Evolutionary conservation across 92 coral and sea anemone genomes (phyloP).

Genomic region (Blastomussa wellsi): DNA sequence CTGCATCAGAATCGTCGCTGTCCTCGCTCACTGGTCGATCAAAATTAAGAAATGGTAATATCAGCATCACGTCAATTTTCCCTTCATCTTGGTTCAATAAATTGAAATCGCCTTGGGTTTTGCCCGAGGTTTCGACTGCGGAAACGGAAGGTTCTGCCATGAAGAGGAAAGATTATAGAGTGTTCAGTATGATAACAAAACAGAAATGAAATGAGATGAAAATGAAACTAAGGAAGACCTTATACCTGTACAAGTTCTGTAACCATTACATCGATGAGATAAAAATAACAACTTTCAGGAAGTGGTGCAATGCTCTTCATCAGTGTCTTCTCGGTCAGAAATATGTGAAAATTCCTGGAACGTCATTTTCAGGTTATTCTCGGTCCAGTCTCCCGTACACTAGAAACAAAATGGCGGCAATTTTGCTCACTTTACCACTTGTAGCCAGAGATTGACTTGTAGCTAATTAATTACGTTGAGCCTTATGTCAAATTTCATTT

Average conservation of each 20-base stretch:
- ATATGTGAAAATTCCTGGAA: background rate
- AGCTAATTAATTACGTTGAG: too few relatives aligned
- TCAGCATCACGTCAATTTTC: background rate
- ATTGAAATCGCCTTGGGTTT: background rate
- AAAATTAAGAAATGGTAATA: background rate
- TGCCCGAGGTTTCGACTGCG: background rate
- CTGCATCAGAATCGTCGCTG: background rate
- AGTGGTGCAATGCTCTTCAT: slow-evolving; percentile 33
- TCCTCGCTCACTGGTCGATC: background rate
- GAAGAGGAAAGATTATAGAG: background rate
- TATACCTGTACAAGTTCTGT: slow-evolving; percentile 17
- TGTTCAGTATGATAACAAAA: background rate
- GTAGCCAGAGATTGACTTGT: too few relatives aligned
- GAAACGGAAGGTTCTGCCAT: slow-evolving; percentile 21
- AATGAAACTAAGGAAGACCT: background rate
- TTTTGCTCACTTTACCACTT: background rate
- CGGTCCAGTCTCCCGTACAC: slow-evolving; percentile 19
- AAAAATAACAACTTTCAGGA: slow-evolving; percentile 23
- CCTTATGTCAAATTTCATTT: background rate
- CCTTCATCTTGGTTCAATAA: background rate
- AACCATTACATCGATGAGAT: background rate
- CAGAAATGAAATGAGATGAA: background rate
- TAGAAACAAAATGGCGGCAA: slow-evolving; percentile 24
- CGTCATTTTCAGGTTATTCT: background rate
- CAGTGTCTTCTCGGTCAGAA: slow-evolving; percentile 10